These are phyloP conservation scores for Lampris megalopsis DNA, from an alignment of 2,113 vertebrate genomes.

Conservation along the genomic window DNA sequence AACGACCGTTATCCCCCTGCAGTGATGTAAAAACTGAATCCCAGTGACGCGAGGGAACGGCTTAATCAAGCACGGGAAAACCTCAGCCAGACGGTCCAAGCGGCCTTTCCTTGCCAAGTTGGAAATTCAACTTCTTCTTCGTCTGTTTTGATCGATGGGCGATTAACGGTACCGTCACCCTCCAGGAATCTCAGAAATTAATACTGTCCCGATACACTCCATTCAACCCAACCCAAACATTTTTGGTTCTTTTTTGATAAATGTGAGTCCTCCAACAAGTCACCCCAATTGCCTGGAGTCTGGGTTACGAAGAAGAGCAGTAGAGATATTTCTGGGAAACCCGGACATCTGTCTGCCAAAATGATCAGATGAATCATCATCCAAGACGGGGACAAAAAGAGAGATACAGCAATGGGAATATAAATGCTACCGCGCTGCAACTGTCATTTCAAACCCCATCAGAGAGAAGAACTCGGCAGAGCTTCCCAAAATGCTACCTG, in stretches of 20 bases:
- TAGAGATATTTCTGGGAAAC: neutral
- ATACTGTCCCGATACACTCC: constrained; percentile 26
- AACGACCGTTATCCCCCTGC: too few relatives aligned
- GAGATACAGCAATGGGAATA: neutral
- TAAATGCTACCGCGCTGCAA: neutral
- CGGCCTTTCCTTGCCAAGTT: constrained; percentile 9
- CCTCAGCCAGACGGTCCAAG: constrained; percentile 28
- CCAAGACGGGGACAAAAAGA: constrained; percentile 12
- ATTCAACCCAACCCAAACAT: neutral
- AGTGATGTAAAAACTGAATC: too few relatives aligned
- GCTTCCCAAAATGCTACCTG: constrained; percentile 57
- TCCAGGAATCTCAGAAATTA: constrained; percentile 26
- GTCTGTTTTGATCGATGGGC: constrained; percentile 19
- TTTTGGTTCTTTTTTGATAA: neutral
- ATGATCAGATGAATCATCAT: constrained; percentile 26
- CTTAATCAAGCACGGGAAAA: neutral
- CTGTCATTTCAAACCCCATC: constrained; percentile 32
- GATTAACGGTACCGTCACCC: constrained; percentile 22
- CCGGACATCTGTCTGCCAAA: neutral
- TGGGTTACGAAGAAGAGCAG: neutral
- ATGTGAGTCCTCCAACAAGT: neutral
- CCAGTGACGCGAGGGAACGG: too few relatives aligned
- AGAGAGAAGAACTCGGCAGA: constrained; percentile 41
- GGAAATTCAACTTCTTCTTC: constrained; percentile 24
- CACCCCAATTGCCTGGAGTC: neutral